phyloP scores from a whole-genome alignment of 1,140 invertebrate species.

The Heliothis subflexa region DNA sequence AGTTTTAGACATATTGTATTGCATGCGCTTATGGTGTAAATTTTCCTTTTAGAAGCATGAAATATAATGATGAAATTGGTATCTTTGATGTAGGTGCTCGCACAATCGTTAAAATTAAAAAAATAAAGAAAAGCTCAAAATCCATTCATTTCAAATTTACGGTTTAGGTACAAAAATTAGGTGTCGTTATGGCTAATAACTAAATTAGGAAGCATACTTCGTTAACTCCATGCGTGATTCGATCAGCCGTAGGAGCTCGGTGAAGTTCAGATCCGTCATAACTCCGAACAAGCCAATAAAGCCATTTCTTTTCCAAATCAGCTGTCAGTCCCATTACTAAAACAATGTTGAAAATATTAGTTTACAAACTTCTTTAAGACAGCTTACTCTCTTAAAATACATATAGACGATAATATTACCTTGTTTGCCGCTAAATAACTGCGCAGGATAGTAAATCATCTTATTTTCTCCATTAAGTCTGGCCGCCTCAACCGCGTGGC shows the following conservation, averaged over 20 bases:
- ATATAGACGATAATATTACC: constrained; percentile 72
- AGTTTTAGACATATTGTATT: background rate
- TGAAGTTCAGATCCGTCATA: constrained; percentile 91
- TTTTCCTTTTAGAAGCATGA: too few species aligned
- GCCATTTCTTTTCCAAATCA: constrained; percentile 90
- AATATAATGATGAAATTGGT: too few species aligned
- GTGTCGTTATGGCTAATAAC: too few species aligned
- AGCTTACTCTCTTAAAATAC: background rate
- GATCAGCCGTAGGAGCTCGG: constrained; percentile 88
- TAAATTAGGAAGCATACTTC: constrained; percentile 59
- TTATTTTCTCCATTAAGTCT: constrained; percentile 92
- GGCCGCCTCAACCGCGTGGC: constrained; percentile 92
- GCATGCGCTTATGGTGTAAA: background rate
- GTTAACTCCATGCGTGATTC: constrained; percentile 69
- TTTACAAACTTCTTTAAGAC: constrained; percentile 9
- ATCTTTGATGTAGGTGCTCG: too few species aligned
- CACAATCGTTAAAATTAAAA: too few species aligned
- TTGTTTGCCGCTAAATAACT: constrained; percentile 92
- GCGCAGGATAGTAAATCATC: constrained; percentile 90
- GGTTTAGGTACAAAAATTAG: too few species aligned
- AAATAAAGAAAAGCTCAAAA: too few species aligned
- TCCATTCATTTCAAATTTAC: too few species aligned
- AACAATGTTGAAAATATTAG: constrained; percentile 58
- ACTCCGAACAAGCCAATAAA: constrained; percentile 94
- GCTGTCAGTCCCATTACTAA: constrained; percentile 93